Conservation (phyloP, 2,888 invertebrate species). For the Drosophila leonis region DNA sequence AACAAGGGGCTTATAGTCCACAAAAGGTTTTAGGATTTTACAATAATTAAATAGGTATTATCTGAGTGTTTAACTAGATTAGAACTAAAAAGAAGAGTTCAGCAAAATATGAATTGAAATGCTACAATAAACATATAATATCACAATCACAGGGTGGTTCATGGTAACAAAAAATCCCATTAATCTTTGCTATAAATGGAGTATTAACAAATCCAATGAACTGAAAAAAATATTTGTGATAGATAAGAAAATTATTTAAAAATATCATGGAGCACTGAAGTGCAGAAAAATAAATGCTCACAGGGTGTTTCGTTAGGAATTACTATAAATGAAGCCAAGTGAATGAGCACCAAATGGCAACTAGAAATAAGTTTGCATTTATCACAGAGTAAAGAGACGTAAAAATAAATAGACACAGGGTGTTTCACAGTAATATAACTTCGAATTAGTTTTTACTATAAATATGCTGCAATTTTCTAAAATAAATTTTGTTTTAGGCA, state of each 20-base stretch:
- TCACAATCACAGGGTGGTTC: background rate
- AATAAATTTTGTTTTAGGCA: no score
- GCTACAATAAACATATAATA: background rate
- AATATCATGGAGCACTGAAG: background rate
- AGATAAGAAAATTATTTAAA: background rate
- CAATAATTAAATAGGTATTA: background rate
- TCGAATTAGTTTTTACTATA: no score
- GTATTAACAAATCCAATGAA: background rate
- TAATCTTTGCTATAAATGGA: background rate
- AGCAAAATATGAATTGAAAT: background rate
- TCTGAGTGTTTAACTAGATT: background rate
- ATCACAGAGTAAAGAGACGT: no score
- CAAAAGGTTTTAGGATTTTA: no score
- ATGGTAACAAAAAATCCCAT: background rate
- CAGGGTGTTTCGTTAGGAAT: background rate
- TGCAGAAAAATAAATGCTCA: background rate
- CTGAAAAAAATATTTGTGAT: background rate
- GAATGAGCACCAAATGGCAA: no score
- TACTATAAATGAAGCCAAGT: no score
- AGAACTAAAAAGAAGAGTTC: background rate
- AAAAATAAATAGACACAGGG: no score
- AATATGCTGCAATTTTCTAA: no score
- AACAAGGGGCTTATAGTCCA: background rate
- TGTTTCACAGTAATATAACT: background rate
- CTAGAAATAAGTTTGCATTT: no score